Evolutionary conservation across 2,113 vertebrate genomes (phyloP), one percentile per base, ranked within the genome.

Genomic region (Tretioscincus oriximinensis): DNA sequence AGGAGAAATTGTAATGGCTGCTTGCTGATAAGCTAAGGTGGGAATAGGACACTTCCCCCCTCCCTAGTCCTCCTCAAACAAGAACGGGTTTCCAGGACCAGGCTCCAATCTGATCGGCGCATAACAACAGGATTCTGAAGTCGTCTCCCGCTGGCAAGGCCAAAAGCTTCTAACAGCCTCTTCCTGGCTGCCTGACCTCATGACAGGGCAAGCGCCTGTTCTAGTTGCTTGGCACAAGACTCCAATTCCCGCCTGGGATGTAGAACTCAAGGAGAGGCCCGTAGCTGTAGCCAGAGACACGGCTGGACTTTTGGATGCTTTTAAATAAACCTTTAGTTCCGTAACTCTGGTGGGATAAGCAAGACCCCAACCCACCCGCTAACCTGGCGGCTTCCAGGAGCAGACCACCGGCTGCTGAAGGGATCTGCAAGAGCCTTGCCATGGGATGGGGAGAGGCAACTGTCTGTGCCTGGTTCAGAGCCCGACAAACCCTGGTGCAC

Each of bases 401-500:
- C 89, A 85, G 65, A 58, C 11, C 85, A 78, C 82, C 79, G 91
- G 83, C 81, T 88, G 90, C 0, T 80, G 89, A 91, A 89, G 84
- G 90, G 85, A 89, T 93, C 88, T 92, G 84, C 82, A 88, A 90
- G 86, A 90, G 82, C 81, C 86, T 89, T 88, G 73, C 82, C 88
- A 81, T 64, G 82, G 87, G 87, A 87, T 88, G 79, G 86, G 87
- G 78, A 85, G 72, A 61, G 45, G 80, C 9, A 88, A 87, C 86
- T 90, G 85, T 73, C 79, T 81, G 45, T 92, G 85, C 93, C 84
- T 80, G 88, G 92, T 92, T 87, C 85, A 76, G 84, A 88, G 91
- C 81, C 87, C 86, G 79, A 61, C 10, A 76, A 64, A 82, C 82
- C 84, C 80, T 21, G 45, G 67, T 81, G 81, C 63, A 77, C 14